Evolutionary conservation across 2,797 vertebrate species (phyloP), one percentile per base, ranked within the genome.

Genomic region (Amphiprion clarkii): DNA sequence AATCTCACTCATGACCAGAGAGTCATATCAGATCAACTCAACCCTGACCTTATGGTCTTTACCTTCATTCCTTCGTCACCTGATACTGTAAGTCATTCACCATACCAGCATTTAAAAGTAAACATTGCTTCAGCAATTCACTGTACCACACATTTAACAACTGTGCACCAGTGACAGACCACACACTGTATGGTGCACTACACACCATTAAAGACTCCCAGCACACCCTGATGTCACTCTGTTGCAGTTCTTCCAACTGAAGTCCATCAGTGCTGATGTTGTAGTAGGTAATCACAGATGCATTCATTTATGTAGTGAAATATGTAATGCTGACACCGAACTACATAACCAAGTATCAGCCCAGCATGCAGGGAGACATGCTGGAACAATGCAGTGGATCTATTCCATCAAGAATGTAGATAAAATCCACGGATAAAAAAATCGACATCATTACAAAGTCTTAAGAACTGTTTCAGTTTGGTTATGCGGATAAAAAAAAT

Each of bases 291-390:
- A 49, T 5, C 29, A 27, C 2, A 3, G 27, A 4, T 27, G 27
- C 3, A 27, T 27, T 27, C 27, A 48, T 54, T 36, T 40, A 16
- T 29, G 12, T 13, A 1, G 42, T 19, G 31, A 46, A 31, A 56
- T 60, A 25, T 21, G 0, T 10, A 1, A 27, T 68, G 48, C 36
- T 53, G 13, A 55, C 39, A 21, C 9, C 57, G 56, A 63, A 25
- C 56, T 76, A 58, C 74, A 84, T 33, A 53, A 81, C 69, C 79
- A 56, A 54, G 44, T 46, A 13, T 75, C 82, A 82, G 88, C 79
- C 74, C 83, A 86, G 71, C 89, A 92, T 93, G 93, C 93, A 90
- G 81, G 58, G 74, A 83, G 56, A 74, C 91, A 90, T 92, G 91
- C 83, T 85, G 74, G 58, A 79, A 79, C 79, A 79, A 83, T 82